Percentiles rank a stretch among this genome's conserved stretches.
These are phyloP conservation scores for Psilopsiagon aymara DNA, from an alignment of 2,113 vertebrate genomes.

Conservation along the genomic window DNA sequence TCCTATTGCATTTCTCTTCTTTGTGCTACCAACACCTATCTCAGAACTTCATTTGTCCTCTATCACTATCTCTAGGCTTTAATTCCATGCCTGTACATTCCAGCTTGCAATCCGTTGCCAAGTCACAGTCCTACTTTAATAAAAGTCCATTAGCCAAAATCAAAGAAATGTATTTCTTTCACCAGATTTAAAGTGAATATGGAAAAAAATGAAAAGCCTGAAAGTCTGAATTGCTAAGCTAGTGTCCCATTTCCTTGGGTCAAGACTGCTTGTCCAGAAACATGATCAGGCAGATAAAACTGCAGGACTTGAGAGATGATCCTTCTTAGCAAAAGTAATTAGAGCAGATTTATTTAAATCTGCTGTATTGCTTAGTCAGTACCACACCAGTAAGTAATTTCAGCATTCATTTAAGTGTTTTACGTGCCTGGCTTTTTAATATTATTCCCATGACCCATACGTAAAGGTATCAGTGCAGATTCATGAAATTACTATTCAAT, in stretches of 20 bases:
- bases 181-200: background rate
- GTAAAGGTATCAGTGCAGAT: background rate
- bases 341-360: background rate
- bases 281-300: background rate
- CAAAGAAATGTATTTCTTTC: background rate
- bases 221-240: background rate
- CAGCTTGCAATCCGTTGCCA: background rate
- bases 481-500: background rate
- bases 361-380: background rate
- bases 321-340: background rate
- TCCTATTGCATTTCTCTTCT: background rate
- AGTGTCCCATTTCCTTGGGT: background rate
- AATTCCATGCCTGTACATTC: conserved; percentile 7
- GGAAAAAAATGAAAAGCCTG: background rate
- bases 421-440: background rate
- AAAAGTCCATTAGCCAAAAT: background rate
- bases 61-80: background rate
- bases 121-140: background rate
- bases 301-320: background rate
- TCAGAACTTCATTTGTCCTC: background rate
- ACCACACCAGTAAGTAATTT: background rate
- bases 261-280: background rate
- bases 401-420: background rate
- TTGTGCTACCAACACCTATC: conserved; percentile 23
- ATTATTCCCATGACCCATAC: background rate